A percentile compares a stretch with the other conserved stretches of the same genome.
These are phyloP conservation scores for Dendrophyllia cribrosa DNA, from an alignment of 64 coral and sea anemone species.

Conservation along the genomic window DNA sequence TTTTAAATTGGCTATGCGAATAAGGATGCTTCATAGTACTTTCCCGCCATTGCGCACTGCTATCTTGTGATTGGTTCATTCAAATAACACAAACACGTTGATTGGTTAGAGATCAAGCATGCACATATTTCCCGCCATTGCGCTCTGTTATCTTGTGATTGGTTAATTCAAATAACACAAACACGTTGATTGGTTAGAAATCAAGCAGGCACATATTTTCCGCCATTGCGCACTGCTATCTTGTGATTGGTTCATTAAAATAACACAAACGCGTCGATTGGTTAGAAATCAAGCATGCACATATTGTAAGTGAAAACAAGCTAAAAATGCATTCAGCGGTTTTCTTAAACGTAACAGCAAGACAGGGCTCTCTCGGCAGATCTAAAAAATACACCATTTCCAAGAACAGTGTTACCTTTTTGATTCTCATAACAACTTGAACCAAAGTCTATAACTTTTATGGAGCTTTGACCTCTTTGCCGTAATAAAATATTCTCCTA, in stretches of 20 bases:
- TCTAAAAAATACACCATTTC: too few relatives aligned
- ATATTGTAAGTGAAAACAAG: too few relatives aligned
- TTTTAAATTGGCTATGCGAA: too few relatives aligned
- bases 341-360: too few relatives aligned
- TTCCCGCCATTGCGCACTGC: not conserved
- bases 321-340: too few relatives aligned
- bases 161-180: not conserved
- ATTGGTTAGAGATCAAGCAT: not conserved
- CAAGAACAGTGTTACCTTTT: conserved; percentile 61
- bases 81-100: not conserved
- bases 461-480: conserved; percentile 91
- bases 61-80: not conserved
- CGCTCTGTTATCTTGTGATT: not conserved
- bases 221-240: not conserved
- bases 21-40: too few relatives aligned
- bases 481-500: conserved; percentile 95
- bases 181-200: not conserved
- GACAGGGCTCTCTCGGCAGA: too few relatives aligned
- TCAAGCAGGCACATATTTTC: too few relatives aligned
- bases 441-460: conserved; percentile 98
- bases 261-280: not conserved
- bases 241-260: not conserved
- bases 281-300: not conserved
- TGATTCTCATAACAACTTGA: conserved; percentile 99
- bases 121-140: too few relatives aligned